Evolutionary conservation across 2,888 invertebrate species (phyloP).

Genomic region (Himalopsyche kuldschensis): DNA sequence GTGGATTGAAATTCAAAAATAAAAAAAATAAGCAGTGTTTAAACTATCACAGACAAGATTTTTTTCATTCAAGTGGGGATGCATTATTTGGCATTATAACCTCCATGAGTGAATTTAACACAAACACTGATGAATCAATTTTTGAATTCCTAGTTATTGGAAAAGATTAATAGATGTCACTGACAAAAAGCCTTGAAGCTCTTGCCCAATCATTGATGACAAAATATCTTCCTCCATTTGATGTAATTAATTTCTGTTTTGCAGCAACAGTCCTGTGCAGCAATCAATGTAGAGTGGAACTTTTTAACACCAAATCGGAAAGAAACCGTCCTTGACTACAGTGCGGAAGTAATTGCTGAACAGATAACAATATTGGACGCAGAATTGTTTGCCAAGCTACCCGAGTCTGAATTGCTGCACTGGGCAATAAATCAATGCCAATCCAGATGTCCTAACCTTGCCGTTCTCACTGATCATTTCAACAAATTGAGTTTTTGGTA

Average conservation of each 20-base stretch:
- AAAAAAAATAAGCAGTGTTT: too few relatives aligned
- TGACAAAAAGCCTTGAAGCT: background rate
- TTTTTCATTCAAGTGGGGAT: too few relatives aligned
- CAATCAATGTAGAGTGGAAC: slow-evolving; percentile 3
- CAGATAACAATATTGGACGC: slow-evolving; percentile 98
- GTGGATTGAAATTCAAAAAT: too few relatives aligned
- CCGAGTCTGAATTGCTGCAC: slow-evolving; percentile 94
- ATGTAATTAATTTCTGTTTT: background rate
- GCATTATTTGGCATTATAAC: too few relatives aligned
- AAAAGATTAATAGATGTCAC: too few relatives aligned
- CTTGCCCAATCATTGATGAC: background rate
- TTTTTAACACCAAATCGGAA: slow-evolving; percentile 43
- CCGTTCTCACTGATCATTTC: slow-evolving; percentile 97
- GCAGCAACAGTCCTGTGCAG: slow-evolving; percentile 15
- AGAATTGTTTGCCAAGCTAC: slow-evolving; percentile 92
- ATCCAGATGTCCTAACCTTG: slow-evolving; percentile 94
- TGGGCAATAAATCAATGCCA: slow-evolving; percentile 99
- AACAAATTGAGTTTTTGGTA: slow-evolving; percentile 99
- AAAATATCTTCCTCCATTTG: too few relatives aligned
- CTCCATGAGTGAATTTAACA: too few relatives aligned
- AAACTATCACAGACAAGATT: too few relatives aligned
- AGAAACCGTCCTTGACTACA: slow-evolving; percentile 83
- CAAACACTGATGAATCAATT: too few relatives aligned
- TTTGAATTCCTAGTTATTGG: too few relatives aligned
- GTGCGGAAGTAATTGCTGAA: slow-evolving; percentile 92